A percentile compares a stretch with the other conserved stretches of the same genome.
These are phyloP conservation scores for Globodera rostochiensis DNA, from an alignment of 1,140 invertebrate genomes.

Conservation along the genomic window DNA sequence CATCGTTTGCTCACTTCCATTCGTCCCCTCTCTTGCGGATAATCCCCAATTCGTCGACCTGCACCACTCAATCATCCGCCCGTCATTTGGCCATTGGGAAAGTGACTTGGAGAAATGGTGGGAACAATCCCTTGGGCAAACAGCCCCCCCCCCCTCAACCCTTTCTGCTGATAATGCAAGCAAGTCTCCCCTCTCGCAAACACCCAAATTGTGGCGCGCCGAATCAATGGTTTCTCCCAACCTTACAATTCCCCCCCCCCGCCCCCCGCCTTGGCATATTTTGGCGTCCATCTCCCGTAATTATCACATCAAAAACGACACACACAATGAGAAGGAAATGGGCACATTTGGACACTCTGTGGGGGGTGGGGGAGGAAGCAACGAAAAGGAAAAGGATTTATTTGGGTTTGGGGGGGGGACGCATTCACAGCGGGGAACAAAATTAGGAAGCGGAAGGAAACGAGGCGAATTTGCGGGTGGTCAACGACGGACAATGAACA, in stretches of 20 bases:
- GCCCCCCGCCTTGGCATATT: background rate
- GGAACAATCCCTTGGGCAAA: conserved; percentile 16
- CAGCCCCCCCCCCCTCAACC: background rate
- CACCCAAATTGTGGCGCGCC: conserved; percentile 2
- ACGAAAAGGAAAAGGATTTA: background rate
- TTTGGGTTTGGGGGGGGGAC: background rate
- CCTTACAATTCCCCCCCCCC: background rate
- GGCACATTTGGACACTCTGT: background rate
- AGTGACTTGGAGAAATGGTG: conserved; percentile 1
- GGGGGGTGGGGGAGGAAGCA: background rate
- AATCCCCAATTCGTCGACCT: conserved; percentile 4
- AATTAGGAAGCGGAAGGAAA: conserved; percentile 13
- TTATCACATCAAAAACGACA: conserved; percentile 17
- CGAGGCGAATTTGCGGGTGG: conserved; percentile 6
- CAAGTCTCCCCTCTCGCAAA: background rate
- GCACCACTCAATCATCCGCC: background rate
- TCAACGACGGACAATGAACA: background rate
- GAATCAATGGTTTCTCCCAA: background rate
- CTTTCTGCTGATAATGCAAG: background rate
- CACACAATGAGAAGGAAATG: background rate
- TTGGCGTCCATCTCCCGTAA: background rate
- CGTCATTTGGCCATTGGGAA: conserved; percentile 11
- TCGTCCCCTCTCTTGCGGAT: background rate
- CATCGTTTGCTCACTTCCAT: conserved; percentile 14
- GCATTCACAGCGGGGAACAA: background rate